Evolutionary conservation across 2,888 invertebrate species (phyloP), one percentile per base, ranked within the genome.

Genomic region (Netelia virgata): DNA sequence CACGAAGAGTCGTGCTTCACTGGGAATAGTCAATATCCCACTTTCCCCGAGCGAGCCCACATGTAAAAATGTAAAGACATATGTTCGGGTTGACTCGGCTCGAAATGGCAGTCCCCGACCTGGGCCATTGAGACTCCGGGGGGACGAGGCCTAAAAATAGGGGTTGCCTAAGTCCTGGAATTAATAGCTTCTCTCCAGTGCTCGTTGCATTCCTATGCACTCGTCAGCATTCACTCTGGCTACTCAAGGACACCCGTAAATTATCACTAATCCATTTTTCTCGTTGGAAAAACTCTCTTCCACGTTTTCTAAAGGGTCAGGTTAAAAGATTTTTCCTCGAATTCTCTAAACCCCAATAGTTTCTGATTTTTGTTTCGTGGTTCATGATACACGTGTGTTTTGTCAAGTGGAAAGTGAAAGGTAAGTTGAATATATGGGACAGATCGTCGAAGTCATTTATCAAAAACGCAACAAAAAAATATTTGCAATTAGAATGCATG

Each of bases 131-230:
- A 84, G 76, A 70, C 81, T 75, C 59, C 55, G 63, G 82, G 55
- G 83, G 84, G 82, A 87, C 61, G 53, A 80, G 8, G 70, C 87
- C 87, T 88, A 90, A 89, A 89, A 89, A 90, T 90, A 90, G 89
- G 89, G 89, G 87, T 87, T 74, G 87, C 84, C 83, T 73, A 61
- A 68, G 74, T 80, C 68, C 66, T 80, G 23, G 72, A 28, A 72
- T 72, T 73, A 73, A 82, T 43, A 69, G 76, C 0, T 63, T 76
- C 20, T 43, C 53, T 43, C 20, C 10, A 18, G 66, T 16, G 16
- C 20, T 61, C 53, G 41, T 47, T 9, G 18, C 66, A 66, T 50
- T 11, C 8, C 23, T 8, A 41, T 10, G n/a, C 10, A 10, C 18
- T 47, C 66, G 23, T 23, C 20, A 47, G 57, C 57, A 57, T 55